Evolutionary conservation across 2,113 vertebrate genomes (phyloP).

Genomic region (Cephalopholis sonnerati): DNA sequence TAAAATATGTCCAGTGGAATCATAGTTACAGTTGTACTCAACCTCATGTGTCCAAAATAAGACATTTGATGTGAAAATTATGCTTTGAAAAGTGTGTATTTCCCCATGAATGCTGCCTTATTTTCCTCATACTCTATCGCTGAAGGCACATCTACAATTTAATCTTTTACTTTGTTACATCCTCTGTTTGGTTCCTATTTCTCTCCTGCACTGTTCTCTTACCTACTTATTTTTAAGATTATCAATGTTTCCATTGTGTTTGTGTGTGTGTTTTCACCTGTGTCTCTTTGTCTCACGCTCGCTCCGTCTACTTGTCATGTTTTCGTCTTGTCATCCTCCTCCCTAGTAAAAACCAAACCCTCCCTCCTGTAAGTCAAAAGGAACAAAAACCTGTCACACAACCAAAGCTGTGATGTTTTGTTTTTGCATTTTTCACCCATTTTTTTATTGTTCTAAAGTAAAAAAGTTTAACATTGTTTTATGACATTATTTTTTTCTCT

Average conservation of each 20-base stretch:
- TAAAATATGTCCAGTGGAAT: neutral
- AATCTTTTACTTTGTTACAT: neutral
- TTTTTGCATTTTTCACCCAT: constrained; percentile 17
- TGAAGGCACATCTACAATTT: constrained; percentile 9
- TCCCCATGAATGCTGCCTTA: constrained; percentile 6
- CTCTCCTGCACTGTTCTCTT: neutral
- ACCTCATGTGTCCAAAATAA: neutral
- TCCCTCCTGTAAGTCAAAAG: constrained; percentile 67
- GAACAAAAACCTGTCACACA: constrained; percentile 19
- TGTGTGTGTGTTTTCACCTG: constrained; percentile 58
- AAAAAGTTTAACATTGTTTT: neutral
- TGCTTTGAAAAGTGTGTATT: constrained; percentile 11
- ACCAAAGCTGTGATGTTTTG: constrained; percentile 18
- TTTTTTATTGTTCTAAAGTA: neutral
- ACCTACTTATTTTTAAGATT: neutral
- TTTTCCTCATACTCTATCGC: constrained; percentile 9
- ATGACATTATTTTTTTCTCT: neutral
- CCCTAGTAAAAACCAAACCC: constrained; percentile 72
- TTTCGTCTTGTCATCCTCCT: constrained; percentile 57
- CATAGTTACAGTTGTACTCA: too few species aligned
- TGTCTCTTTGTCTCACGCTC: constrained; percentile 59
- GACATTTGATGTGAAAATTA: neutral
- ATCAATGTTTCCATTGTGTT: constrained; percentile 38
- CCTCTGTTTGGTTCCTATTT: neutral
- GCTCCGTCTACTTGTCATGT: constrained; percentile 49